Conservation (phyloP, 2,797 vertebrate species). For the Forpus xanthops region DNA sequence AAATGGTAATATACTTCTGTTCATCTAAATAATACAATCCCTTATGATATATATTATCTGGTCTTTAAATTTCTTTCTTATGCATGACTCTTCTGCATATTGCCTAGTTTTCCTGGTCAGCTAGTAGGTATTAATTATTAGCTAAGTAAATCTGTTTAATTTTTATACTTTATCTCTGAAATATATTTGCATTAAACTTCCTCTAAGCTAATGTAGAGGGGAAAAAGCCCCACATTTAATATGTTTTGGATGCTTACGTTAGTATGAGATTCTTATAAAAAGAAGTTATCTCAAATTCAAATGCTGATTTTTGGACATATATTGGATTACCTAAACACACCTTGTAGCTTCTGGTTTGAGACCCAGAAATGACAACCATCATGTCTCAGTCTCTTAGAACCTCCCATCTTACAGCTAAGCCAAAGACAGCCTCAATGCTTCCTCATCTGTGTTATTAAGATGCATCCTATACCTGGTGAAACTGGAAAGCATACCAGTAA, state of each 20-base stretch:
- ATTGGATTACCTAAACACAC: background rate
- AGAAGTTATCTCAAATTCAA: background rate
- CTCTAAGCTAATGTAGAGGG: background rate
- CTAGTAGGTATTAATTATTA: background rate
- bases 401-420: background rate
- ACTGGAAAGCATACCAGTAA: background rate
- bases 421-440: background rate
- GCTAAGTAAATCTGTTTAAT: background rate
- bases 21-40: background rate
- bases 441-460: background rate
- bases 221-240: rapidly evolving
- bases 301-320: rapidly evolving
- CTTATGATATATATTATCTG: background rate
- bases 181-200: background rate
- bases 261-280: background rate
- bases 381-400: background rate
- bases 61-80: background rate
- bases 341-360: background rate
- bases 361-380: background rate
- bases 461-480: background rate
- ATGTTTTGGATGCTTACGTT: background rate
- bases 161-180: background rate
- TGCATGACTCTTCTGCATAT: background rate
- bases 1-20: background rate
- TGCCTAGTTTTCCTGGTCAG: background rate